Percentiles rank a stretch among this genome's conserved stretches.
Evolutionary conservation across 2,888 invertebrate species (phyloP).

Genomic region (Mesoligia furuncula): DNA sequence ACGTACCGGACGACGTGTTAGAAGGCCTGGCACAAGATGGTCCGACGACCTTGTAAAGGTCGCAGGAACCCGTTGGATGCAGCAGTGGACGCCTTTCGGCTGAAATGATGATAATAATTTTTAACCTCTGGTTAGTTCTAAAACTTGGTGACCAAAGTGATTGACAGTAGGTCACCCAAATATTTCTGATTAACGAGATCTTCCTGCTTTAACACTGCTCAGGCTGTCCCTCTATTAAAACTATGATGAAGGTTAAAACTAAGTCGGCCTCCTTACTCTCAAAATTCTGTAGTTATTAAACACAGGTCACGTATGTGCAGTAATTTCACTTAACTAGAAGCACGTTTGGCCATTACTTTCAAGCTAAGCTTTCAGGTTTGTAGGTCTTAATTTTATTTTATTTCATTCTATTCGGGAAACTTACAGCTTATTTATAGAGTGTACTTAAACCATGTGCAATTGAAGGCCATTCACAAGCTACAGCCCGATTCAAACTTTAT

Average conservation of each 20-base stretch:
- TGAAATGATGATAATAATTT: neutral
- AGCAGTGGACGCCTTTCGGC: no score
- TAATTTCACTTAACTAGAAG: neutral
- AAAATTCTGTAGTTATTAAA: conserved; percentile 17
- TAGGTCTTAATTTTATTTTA: neutral
- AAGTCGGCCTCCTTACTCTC: neutral
- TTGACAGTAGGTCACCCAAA: neutral
- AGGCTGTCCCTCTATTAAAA: neutral
- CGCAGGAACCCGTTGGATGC: no score
- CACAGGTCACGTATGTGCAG: conserved; percentile 10
- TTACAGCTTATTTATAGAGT: neutral
- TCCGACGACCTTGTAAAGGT: no score
- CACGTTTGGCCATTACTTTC: conserved; percentile 9
- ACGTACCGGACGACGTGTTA: no score
- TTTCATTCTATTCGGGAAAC: neutral
- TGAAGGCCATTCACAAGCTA: no score
- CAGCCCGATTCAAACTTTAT: no score
- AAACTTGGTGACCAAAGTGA: neutral
- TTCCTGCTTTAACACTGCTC: neutral
- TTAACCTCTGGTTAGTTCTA: no score
- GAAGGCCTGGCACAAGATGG: no score
- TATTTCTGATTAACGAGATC: neutral
- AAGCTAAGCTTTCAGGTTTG: neutral
- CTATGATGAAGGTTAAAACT: conserved; percentile 5
- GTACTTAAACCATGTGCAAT: no score